Evolutionary conservation across 92 coral and sea anemone genomes (phyloP), one percentile per base, ranked within the genome.

Genomic region (Paramuricea clavata): DNA sequence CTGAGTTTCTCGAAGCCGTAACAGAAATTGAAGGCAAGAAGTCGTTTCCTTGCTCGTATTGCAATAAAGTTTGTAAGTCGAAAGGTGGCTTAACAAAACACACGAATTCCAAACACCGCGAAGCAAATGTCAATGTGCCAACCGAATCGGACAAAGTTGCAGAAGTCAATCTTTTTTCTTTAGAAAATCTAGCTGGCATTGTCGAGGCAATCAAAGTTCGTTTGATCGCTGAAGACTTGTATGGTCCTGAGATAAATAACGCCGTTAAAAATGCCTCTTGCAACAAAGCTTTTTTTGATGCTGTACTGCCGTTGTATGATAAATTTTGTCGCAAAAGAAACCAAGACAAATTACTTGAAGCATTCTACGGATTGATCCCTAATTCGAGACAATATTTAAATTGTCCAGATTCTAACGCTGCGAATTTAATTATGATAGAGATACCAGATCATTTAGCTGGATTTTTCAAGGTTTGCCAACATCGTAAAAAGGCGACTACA

Each of bases 261-360:
- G 76, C 42, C 47, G 33, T 69, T 19, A 34, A 69, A 17, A 69
- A 9, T 33, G 76, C 76, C 43, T 69, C 76, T 21, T 69, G 76
- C 33, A 69, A 17, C 50, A 28, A 69, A 69, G 76, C 76, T 69
- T 34, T 33, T 2, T 69, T 69, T 33, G 47, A 69, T 43, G 76
- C 23, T 69, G 76, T 31, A 19, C 76, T 69, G 47, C 76, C 76
- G 26, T 34, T 69, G 22, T 69, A 33, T n/a, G 23, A 33, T 31
- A 69, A 69, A 41, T 69, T 69, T 33, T 69, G 76, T 17, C 49
- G 50, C 44, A 69, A 69, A 28, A 69, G 17, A 33, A 69, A 69
- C 47, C 76, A 69, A 28, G 76, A 69, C 76, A 69, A 34, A 69
- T 34, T 33, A 69, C 50, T 69, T 61, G 69, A 26, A 30, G 70